Conservation (phyloP, 2,888 invertebrate species). For the Yponomeuta evonymella region DNA sequence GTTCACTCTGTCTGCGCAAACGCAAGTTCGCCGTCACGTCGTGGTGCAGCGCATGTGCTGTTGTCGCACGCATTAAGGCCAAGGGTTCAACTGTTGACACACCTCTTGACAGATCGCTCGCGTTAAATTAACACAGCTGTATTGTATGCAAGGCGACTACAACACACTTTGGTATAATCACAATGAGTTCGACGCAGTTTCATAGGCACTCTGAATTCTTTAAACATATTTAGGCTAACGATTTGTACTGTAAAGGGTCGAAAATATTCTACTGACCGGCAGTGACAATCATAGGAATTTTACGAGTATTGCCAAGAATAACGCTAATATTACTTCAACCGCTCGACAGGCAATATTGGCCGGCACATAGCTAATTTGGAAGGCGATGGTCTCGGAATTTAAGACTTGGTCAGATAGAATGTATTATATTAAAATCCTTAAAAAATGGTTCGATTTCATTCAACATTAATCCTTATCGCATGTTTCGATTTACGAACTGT, state of each 20-base stretch:
- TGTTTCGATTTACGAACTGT: constrained; percentile 45
- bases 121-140: neutral
- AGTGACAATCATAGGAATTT: too few species aligned
- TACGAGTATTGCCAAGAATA: too few species aligned
- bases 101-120: constrained; percentile 19
- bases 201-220: too few species aligned
- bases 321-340: too few species aligned
- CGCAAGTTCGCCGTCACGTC: constrained; percentile 17
- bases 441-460: neutral
- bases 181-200: too few species aligned
- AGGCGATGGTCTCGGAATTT: neutral
- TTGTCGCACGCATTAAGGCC: constrained; percentile 48
- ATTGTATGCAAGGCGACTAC: neutral
- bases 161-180: too few species aligned
- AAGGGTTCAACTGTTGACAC: constrained; percentile 35
- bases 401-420: neutral
- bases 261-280: too few species aligned
- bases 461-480: constrained; percentile 27
- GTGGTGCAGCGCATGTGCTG: constrained; percentile 30
- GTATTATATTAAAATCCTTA: neutral
- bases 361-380: too few species aligned
- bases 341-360: too few species aligned
- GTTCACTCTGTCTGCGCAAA: constrained; percentile 1
- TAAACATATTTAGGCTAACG: too few species aligned
- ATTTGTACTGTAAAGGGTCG: too few species aligned